Percentiles rank a stretch among this genome's conserved stretches.
These are phyloP conservation scores for Rhineura floridana DNA, from an alignment of 2,113 vertebrate species.

Conservation along the genomic window DNA sequence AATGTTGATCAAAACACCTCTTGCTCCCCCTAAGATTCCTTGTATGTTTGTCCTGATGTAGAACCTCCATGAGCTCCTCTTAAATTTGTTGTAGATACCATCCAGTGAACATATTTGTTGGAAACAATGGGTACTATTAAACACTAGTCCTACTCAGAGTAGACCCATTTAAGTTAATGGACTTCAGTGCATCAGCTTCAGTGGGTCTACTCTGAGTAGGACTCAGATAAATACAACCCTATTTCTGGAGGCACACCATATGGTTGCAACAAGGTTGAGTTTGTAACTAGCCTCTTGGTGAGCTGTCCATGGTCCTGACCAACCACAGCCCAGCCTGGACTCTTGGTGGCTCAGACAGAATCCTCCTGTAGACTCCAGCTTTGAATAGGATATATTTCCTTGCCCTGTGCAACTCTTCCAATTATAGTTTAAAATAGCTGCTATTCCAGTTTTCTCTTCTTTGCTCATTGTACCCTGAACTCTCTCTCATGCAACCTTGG, in stretches of 20 bases:
- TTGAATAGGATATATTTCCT: background rate
- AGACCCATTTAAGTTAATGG: too few species aligned
- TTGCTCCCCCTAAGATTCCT: too few species aligned
- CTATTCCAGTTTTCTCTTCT: background rate
- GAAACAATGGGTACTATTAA: too few species aligned
- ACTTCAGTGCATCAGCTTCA: too few species aligned
- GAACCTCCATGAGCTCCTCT: background rate
- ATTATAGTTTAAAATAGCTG: background rate
- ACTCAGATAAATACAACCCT: too few species aligned
- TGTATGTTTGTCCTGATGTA: background rate
- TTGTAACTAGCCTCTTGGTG: background rate
- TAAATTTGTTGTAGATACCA: background rate
- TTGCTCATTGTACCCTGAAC: background rate
- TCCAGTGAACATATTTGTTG: background rate
- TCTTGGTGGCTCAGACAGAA: background rate
- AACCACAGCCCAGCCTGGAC: too few species aligned
- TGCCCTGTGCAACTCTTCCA: background rate
- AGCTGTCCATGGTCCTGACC: background rate
- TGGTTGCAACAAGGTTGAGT: background rate
- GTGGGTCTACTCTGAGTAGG: too few species aligned
- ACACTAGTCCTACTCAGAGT: too few species aligned
- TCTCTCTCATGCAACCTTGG: background rate
- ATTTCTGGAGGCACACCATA: background rate
- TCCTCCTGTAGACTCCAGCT: background rate
- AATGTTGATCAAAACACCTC: background rate